Evolutionary conservation across 2,888 invertebrate genomes (phyloP).

Genomic region (Apotomis turbidana): DNA sequence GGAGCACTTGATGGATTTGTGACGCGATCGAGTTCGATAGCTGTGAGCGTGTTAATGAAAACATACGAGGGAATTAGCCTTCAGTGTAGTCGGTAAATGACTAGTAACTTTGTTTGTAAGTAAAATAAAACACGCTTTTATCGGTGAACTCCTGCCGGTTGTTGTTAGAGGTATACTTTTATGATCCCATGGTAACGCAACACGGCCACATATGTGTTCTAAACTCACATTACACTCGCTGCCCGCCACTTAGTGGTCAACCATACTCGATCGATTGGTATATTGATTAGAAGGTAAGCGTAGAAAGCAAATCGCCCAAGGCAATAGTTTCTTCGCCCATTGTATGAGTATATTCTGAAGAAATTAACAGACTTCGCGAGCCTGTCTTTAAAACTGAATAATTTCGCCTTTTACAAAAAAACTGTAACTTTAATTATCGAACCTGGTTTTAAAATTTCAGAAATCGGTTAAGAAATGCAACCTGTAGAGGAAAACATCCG

Average conservation of each 20-base stretch:
- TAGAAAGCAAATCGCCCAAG: constrained; percentile 22
- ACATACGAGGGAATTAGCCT: too few relatives aligned
- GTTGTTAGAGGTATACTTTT: neutral
- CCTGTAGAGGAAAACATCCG: too few relatives aligned
- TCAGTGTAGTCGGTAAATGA: too few relatives aligned
- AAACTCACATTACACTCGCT: neutral
- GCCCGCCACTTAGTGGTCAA: constrained; percentile 26
- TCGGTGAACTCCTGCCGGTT: too few relatives aligned
- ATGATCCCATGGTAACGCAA: neutral
- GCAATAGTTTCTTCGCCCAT: constrained; percentile 14
- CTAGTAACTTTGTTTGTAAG: too few relatives aligned
- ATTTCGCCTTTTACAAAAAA: too few relatives aligned
- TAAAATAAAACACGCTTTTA: too few relatives aligned
- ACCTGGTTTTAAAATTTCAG: too few relatives aligned
- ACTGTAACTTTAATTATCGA: too few relatives aligned
- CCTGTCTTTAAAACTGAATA: too few relatives aligned
- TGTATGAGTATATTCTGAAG: neutral
- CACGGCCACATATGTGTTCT: constrained; percentile 3
- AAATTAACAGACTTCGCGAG: too few relatives aligned
- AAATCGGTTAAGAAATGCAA: too few relatives aligned
- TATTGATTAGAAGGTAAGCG: constrained; percentile 26
- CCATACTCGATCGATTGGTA: constrained; percentile 14
- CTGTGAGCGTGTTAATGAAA: constrained; percentile 6
- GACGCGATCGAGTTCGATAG: constrained; percentile 17
- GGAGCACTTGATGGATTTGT: constrained; percentile 40